phyloP scores from a whole-genome alignment of 2,888 invertebrate species.

The Philopedon plagiatum region DNA sequence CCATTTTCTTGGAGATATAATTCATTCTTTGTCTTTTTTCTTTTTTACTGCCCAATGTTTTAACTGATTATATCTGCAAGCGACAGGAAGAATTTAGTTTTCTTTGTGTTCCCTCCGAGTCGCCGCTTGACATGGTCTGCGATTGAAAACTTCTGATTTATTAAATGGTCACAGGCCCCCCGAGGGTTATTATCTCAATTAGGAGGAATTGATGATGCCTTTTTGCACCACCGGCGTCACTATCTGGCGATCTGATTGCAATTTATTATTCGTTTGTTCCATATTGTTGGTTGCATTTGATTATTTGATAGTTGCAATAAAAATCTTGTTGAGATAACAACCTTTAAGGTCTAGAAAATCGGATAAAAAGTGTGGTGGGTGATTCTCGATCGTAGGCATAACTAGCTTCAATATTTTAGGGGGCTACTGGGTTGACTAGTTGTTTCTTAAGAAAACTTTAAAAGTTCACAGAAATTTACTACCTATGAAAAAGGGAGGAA shows the following conservation, averaged over 20 bases:
- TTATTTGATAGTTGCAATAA: neutral
- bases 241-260: conserved; percentile 7
- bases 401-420: too few relatives aligned
- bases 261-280: conserved; percentile 16
- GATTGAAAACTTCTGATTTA: conserved; percentile 57
- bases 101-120: conserved; percentile 52
- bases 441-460: too few relatives aligned
- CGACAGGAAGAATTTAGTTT: conserved; percentile 54
- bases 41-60: conserved; percentile 45
- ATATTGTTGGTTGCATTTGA: neutral
- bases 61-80: conserved; percentile 52
- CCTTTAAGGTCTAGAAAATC: too few relatives aligned
- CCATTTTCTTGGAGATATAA: conserved; percentile 15
- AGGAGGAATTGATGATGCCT: conserved; percentile 44
- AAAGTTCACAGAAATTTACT: too few relatives aligned
- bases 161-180: conserved; percentile 47
- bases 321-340: neutral
- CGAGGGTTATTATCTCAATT: conserved; percentile 54
- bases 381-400: too few relatives aligned
- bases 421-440: too few relatives aligned
- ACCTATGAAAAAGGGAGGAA: too few relatives aligned
- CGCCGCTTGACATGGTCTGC: conserved; percentile 34
- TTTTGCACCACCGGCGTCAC: conserved; percentile 23
- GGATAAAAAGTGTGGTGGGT: too few relatives aligned
- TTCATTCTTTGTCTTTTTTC: conserved; percentile 25